Percentiles rank a stretch among this genome's conserved stretches.
Conservation (phyloP, 1,140 invertebrate genomes). For the Trichonephila inaurata region DNA sequence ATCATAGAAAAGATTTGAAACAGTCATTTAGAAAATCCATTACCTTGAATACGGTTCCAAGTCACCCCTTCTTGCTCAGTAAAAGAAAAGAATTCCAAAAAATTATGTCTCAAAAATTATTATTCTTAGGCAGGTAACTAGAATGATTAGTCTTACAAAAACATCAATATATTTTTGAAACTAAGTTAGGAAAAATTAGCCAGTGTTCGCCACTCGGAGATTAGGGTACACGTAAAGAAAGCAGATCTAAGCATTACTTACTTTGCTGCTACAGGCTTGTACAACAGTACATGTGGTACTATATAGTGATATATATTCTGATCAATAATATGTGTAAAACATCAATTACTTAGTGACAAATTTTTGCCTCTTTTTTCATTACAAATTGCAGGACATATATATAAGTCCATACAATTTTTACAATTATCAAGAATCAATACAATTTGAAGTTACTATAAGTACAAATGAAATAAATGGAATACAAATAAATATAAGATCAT, state of each 20-base stretch:
- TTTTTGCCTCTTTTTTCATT: neutral
- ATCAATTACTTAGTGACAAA: neutral
- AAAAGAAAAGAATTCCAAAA: neutral
- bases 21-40: conserved; percentile 14
- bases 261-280: conserved; percentile 19
- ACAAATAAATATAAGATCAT: neutral
- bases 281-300: neutral
- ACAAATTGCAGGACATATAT: neutral
- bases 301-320: neutral
- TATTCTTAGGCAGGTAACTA: neutral
- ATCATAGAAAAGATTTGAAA: conserved; percentile 42
- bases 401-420: neutral
- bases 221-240: neutral
- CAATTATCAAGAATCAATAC: neutral
- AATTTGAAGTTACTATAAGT: neutral
- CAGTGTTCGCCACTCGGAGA: conserved; percentile 65
- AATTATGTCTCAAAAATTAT: neutral
- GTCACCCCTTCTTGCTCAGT: conserved; percentile 59
- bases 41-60: neutral
- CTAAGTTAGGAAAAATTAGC: neutral
- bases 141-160: conserved; percentile 48
- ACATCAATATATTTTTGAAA: conserved; percentile 21
- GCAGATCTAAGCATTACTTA: conserved; percentile 38
- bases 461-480: neutral
- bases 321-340: neutral